Evolutionary conservation across 2,113 vertebrate species (phyloP).

Genomic region (Nansenia antarctica): DNA sequence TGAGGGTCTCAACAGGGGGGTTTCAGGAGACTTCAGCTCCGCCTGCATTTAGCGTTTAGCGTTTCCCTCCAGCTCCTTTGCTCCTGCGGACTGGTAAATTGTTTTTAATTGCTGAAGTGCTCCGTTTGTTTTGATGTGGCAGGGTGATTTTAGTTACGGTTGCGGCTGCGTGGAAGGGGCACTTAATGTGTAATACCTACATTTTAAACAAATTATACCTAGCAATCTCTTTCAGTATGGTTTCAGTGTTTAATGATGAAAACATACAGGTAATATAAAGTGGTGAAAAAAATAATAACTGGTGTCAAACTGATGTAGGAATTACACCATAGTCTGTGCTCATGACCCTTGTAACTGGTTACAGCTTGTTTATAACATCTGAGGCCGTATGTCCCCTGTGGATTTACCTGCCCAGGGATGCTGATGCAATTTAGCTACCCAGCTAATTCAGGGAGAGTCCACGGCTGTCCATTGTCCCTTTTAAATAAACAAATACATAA

Average conservation of each 20-base stretch:
- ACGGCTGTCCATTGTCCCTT: too few species aligned
- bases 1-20: constrained; percentile 78
- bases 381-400: too few species aligned
- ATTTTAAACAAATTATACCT: not conserved
- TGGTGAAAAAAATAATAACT: too few species aligned
- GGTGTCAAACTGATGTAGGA: too few species aligned
- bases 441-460: too few species aligned
- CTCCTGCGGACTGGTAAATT: constrained; percentile 80
- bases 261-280: too few species aligned
- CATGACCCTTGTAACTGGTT: too few species aligned
- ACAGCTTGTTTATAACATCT: too few species aligned
- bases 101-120: constrained; percentile 62
- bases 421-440: too few species aligned
- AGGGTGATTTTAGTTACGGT: not conserved
- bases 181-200: not conserved
- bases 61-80: constrained; percentile 68
- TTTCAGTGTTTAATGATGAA: not conserved
- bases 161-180: not conserved
- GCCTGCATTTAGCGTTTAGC: constrained; percentile 80
- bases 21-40: constrained; percentile 84
- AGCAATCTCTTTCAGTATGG: not conserved
- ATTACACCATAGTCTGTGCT: too few species aligned
- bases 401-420: too few species aligned
- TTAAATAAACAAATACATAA: too few species aligned
- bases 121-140: not conserved